A percentile compares a stretch with the other conserved stretches of the same genome.
phyloP scores from a whole-genome alignment of 1,140 invertebrate genomes.

The Micrasema longulum region DNA sequence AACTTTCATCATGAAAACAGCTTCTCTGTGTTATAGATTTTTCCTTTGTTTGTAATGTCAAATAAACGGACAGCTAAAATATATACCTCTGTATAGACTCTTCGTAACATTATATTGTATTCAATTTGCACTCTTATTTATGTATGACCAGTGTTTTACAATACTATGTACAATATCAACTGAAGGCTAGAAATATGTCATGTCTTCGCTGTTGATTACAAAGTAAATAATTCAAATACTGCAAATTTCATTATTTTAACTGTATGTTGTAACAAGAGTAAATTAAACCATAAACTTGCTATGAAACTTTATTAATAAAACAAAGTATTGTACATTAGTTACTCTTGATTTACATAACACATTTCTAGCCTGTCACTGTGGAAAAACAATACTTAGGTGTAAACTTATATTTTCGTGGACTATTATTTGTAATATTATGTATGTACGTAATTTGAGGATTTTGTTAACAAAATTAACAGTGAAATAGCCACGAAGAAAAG shows the following conservation, averaged over 20 bases:
- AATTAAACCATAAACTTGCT: too few relatives aligned
- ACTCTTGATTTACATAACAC: too few relatives aligned
- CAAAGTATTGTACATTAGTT: too few relatives aligned
- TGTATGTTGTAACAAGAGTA: too few relatives aligned
- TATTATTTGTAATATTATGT: constrained; percentile 19
- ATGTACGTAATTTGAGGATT: constrained; percentile 12
- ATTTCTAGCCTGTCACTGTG: too few relatives aligned
- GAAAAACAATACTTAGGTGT: constrained; percentile 23
- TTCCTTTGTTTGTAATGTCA: constrained; percentile 50
- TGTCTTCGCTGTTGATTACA: too few relatives aligned
- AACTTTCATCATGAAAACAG: constrained; percentile 54
- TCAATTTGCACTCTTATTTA: constrained; percentile 37
- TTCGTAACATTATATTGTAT: constrained; percentile 31
- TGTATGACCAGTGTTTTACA: constrained; percentile 34
- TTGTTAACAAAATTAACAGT: constrained; percentile 16
- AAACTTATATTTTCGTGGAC: constrained; percentile 7
- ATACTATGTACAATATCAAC: constrained; percentile 33
- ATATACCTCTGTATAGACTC: constrained; percentile 43
- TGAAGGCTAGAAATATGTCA: not conserved
- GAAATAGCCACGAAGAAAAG: constrained; percentile 21
- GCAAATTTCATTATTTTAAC: too few relatives aligned
- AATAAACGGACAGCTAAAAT: constrained; percentile 45
- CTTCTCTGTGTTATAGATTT: constrained; percentile 54
- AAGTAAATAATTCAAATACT: too few relatives aligned
- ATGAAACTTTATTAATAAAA: too few relatives aligned